Percentiles rank a stretch among this genome's conserved stretches.
Evolutionary conservation across 2,113 vertebrate species (phyloP).

Genomic region (Cynopterus brachyotis): DNA sequence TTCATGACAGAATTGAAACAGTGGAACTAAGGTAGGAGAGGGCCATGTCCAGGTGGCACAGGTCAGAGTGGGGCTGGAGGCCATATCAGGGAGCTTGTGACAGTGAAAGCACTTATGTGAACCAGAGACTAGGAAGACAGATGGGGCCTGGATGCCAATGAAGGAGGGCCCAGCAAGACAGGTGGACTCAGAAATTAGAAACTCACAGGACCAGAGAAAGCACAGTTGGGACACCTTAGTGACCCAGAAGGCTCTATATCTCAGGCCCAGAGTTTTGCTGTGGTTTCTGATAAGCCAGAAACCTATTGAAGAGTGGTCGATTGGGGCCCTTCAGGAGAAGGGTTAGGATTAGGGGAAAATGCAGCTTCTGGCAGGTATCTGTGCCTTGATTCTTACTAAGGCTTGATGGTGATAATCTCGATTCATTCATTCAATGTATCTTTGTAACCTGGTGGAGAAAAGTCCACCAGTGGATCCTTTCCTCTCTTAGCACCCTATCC

Average conservation of each 20-base stretch:
- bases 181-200: not conserved
- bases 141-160: not conserved
- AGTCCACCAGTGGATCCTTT: not conserved
- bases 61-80: not conserved
- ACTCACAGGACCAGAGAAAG: not conserved
- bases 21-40: not conserved
- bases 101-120: not conserved
- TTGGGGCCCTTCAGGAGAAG: not conserved
- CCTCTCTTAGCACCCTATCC: not conserved
- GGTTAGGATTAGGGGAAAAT: not conserved
- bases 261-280: not conserved
- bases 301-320: not conserved
- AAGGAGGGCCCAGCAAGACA: not conserved
- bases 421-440: not conserved
- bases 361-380: not conserved
- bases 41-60: not conserved
- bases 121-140: not conserved
- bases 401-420: not conserved
- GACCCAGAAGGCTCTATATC: not conserved
- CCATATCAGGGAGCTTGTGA: not conserved
- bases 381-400: not conserved
- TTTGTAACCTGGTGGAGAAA: not conserved
- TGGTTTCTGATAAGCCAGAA: conserved; percentile 20
- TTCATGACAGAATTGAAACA: not conserved
- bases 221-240: not conserved